Base-by-base conservation (phyloP, 2,113 vertebrate genomes). In the Tragelaphus imberbis region DNA sequence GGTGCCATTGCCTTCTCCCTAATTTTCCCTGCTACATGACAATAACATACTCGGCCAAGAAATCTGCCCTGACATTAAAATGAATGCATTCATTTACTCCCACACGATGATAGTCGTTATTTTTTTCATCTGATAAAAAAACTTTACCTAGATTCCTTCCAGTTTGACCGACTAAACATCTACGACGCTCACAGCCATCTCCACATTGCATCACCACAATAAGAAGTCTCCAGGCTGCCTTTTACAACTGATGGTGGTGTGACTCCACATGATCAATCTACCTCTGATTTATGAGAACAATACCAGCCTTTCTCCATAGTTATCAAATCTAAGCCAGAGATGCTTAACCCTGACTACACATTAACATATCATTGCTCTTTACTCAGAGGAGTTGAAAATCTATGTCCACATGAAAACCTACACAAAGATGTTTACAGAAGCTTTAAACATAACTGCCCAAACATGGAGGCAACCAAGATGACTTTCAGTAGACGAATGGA, bases 91-190 rank as follows among this genome's bases (percentile, higher is more conserved):
- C 28, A 92, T 95, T 84, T 90, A 84, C 58, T 77, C 49, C 9
- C 1, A 59, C 47, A 77, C 19, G 28, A 86, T 61, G 2, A 56
- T 75, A 28, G 53, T 79, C 77, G 85, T 85, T 85, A 51, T 84
- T 96, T 84, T 96, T 96, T 96, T 87, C 49, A 68, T 65, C 21
- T 92, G 14, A 92, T 96, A 23, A 94, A 91, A 88, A 88, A 51
- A n/a, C 36, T 90, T 94, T 55, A 68, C 49, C 84, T 85, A 53
- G 33, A 10, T 21, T 75, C n/a, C 47, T 88, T 88, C 13, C 36
- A 85, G 3, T 94, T n/a, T 85, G 33, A 96, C 16, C 59, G 23
- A 59, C 58, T 84, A 40, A 56, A 79, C 47, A 17, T 87, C 55
- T 75, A 7, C 19, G 0, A 49, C 11, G 8, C 40, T 88, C 23